Evolutionary conservation across 37 sponge, comb jelly and placozoan species (phyloP), one percentile per base, ranked within the genome.

Genomic region (Eunapius fragilis): DNA sequence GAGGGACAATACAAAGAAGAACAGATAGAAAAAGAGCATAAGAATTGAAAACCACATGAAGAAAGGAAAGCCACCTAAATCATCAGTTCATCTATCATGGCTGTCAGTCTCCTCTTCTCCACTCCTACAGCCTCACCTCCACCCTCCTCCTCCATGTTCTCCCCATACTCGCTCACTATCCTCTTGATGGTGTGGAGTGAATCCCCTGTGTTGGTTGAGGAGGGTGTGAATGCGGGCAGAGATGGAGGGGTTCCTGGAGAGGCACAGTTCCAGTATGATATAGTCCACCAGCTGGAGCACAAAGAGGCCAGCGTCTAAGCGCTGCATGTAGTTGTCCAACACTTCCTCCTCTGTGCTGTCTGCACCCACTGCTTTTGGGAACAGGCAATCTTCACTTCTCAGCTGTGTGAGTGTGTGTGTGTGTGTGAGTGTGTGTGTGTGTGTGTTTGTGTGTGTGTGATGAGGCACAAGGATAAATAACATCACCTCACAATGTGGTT

Each of bases 221-320:
- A 96, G 74, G 58, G 87, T 87, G 25, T 41, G 12, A 17, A 97
- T 82, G 2, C 95, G 82, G 6, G 71, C 35, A 14, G 28, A 14
- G 26, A 97, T 83, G 27, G 78, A 34, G 22, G 74, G 34, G 7
- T 70, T 80, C 26, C 86, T 88, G 71, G 78, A 87, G 12, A 84
- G 72, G 74, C 79, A 89, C 11, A 96, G 87, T 27, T 97, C 94
- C 5, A 87, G 80, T 12, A 97, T 82, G 25, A 99, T 90, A 72
- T 90, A 94, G 48, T 95, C 96, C 24, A 95, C 79, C 71, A 87
- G 89, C 87, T 99, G 99, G 3, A 99, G 96, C 0, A 87, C 89
- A 71, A 91, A 99, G 26, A 99, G 95, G 17, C 99, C 99, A 31
- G 90, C 96, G 68, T 99, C 99, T 47, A 99, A 80, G 6, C 96